Conservation (phyloP, 1,140 invertebrate species). For the Lepidostoma basale region DNA sequence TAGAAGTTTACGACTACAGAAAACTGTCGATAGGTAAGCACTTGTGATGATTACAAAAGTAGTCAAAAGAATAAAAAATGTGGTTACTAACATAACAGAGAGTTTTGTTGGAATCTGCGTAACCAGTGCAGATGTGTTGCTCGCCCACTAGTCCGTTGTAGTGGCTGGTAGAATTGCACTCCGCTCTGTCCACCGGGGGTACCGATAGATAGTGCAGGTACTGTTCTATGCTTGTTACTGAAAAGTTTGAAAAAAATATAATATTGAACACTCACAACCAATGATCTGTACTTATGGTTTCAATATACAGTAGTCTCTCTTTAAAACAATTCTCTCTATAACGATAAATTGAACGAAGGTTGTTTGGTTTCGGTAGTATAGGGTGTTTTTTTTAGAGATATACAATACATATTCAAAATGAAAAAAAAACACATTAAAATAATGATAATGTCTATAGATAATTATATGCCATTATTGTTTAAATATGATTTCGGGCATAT, state of each 20-base stretch:
- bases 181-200: conserved; percentile 60
- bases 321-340: too few species aligned
- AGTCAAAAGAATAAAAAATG: conserved; percentile 3
- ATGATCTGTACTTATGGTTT: too few species aligned
- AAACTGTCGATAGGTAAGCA: not conserved
- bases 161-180: conserved; percentile 67
- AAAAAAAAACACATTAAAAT: too few species aligned
- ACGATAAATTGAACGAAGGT: too few species aligned
- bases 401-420: too few species aligned
- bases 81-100: conserved; percentile 64
- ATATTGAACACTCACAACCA: too few species aligned
- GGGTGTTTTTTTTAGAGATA: too few species aligned
- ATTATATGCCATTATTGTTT: too few species aligned
- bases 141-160: conserved; percentile 64
- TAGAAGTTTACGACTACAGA: not conserved
- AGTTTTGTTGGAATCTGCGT: conserved; percentile 62
- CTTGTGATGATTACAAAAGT: not conserved
- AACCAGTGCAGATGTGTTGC: conserved; percentile 66
- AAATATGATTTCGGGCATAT: too few species aligned
- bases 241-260: conserved; percentile 35
- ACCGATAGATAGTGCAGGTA: conserved; percentile 64
- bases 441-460: too few species aligned
- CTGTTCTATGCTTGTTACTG: conserved; percentile 60
- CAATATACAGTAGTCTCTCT: too few species aligned
- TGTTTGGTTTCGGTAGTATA: too few species aligned